A percentile compares a stretch with the other conserved stretches of the same genome.
Evolutionary conservation across 2,888 invertebrate genomes (phyloP).

Genomic region (Oasisia sp.): DNA sequence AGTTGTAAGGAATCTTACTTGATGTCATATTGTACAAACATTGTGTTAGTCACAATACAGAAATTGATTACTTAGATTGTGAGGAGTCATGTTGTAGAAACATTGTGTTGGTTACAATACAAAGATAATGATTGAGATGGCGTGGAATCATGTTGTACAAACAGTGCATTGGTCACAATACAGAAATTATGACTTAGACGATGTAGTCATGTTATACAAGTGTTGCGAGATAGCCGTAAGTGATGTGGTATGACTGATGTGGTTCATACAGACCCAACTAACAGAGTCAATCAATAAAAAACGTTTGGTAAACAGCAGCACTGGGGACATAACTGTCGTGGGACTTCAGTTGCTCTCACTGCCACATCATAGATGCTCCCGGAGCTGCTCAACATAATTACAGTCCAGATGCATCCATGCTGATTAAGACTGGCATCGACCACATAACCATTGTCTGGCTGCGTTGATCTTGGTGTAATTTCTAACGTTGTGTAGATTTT

Average conservation of each 20-base stretch:
- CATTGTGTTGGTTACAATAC: not conserved
- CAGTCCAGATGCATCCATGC: not conserved
- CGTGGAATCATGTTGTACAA: not conserved
- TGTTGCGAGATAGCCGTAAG: no score
- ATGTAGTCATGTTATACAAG: no score
- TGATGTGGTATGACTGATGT: not conserved
- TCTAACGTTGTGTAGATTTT: no score
- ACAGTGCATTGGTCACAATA: no score
- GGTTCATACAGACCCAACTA: not conserved
- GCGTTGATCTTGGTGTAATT: no score
- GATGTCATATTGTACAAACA: no score
- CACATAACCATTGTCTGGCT: not conserved
- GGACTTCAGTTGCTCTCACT: not conserved
- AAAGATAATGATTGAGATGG: not conserved
- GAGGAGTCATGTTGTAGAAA: not conserved
- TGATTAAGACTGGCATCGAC: not conserved
- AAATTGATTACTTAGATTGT: no score
- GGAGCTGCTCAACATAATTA: not conserved
- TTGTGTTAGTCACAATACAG: no score
- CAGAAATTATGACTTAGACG: no score
- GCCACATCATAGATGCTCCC: conserved; percentile 1
- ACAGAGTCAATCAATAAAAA: not conserved
- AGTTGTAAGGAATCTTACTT: no score
- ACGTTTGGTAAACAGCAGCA: not conserved
- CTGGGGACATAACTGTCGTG: not conserved